These are phyloP conservation scores for Natrix natrix DNA, from an alignment of 2,797 vertebrate species.

Conservation along the genomic window DNA sequence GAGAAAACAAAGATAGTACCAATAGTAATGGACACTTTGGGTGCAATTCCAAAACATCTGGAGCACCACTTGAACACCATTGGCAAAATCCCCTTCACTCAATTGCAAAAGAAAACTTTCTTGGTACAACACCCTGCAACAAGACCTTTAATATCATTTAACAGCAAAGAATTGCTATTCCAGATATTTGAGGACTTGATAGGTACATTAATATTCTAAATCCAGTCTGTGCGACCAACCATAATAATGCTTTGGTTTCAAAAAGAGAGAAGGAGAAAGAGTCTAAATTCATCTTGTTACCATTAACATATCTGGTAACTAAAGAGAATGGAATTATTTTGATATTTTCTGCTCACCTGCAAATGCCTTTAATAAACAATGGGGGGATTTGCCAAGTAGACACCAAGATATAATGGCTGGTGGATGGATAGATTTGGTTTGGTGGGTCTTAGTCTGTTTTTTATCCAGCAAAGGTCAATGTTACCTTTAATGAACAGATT, in stretches of 20 bases:
- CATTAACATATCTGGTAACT: not conserved
- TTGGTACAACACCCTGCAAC: not conserved
- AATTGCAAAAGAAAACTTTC: not conserved
- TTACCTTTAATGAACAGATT: not conserved
- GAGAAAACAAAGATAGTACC: not conserved
- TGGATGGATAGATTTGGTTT: not conserved
- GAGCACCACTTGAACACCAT: not conserved
- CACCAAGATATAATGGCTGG: not conserved
- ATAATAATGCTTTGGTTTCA: not conserved
- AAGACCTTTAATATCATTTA: not conserved
- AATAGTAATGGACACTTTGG: not conserved
- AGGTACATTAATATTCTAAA: not conserved
- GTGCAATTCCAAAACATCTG: not conserved
- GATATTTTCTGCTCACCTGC: not conserved
- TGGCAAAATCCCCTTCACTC: not conserved
- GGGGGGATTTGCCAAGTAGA: not conserved
- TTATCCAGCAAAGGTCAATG: not conserved
- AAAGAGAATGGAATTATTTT: not conserved
- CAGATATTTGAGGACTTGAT: not conserved
- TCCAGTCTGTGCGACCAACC: not conserved
- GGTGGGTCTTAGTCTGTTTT: not conserved
- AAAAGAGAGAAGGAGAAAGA: not conserved
- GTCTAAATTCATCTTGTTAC: not conserved
- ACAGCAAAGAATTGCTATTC: not conserved
- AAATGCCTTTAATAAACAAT: not conserved